Base-by-base conservation (phyloP, 2,113 vertebrate species). In the Podarcis cretensis region DNA sequence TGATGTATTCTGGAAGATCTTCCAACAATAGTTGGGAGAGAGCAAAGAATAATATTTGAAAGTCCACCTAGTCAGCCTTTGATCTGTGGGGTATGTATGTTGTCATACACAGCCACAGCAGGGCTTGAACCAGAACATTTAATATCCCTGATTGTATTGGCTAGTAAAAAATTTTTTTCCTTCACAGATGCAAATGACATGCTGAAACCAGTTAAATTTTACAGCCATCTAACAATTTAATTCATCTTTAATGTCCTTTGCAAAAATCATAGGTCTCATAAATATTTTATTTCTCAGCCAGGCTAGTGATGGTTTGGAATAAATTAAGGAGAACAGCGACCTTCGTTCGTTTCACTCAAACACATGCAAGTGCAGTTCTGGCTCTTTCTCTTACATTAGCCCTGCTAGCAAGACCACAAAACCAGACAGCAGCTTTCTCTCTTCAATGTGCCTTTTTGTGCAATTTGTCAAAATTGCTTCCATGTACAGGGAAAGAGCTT, bases 261-360 rank as follows among this genome's bases (percentile, higher is more conserved):
- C 90, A 93, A 94, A 95, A 96, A 94, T 92, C 94, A 95, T 65
- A 20, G 88, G 93, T 90, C 87, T 77, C 92, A 95, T 96, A 96
- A 97, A 96, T 96, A 95, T 94, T 97, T 97, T 94, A 94, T 96
- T 96, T 95, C 87, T 27, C 91, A 94, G 84, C 86, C 89, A 89
- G 59, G 92, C 90, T 84, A 71, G 83, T 35, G 69, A 71, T 43
- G 21, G 43, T 92, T 90, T 89, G 83, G 81, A 90, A 90, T 91
- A 90, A 54, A 91, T 93, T 88, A 91, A 92, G 87, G 84, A 35
- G 59, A 90, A 74, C 1, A 10, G 20, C 0, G 27, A 80, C 40
- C 6, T 89, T 74, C 27, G 48, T 88, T 71, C 23, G 3, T 54
- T 92, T 59, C 43, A 2, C 59, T 32, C 4, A 14, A 74, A 48